Base-by-base conservation (phyloP, 2,888 invertebrate species). In the Heliconius aoede region DNA sequence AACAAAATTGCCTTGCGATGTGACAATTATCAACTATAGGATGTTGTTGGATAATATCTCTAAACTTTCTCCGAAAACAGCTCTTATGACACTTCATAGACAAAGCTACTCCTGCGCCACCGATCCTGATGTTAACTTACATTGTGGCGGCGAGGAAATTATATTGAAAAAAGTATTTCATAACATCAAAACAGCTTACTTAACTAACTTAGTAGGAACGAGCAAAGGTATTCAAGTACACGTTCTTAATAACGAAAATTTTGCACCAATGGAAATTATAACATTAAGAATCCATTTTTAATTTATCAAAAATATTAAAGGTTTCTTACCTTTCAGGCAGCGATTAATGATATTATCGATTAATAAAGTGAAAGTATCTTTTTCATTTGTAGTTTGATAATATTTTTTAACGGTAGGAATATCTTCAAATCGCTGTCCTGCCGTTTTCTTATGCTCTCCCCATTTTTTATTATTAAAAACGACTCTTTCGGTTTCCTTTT, bases 171-270 rank as follows among this genome's bases (percentile, higher is more conserved):
- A 87, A 78, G 87, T 92, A 80, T 78, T 93, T 28, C 86, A 86
- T 24, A 88, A 88, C 72, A 79, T 87, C 13, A 89, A 86, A 82
- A 83, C 85, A 32, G 86, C 87, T 21, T 88, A 88, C 76, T 86
- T 86, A 79, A 93, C 93, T 3, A 93, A 94, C 82, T 87, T 93
- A 71, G 88, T 88, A 4, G 93, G 92, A 4, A 94, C 93, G 0
- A 84, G 79, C 64, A 86, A 90, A 77, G 92, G 92, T 4, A 73
- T 82, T 1, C 85, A 86, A 3, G 62, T 88, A 32, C 81, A 80
- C 30, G 82, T 84, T 58, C 83, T 90, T 15, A 87, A 86, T 79
- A 81, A 86, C 76, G 81, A 78, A 3, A 90, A 89, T 77, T 91
- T 93, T 77, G 86, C 90, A 13, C 84, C 89, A 0, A 91, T 92